phyloP scores from a whole-genome alignment of 2,888 invertebrate genomes.

The Perithous albicinctus region DNA sequence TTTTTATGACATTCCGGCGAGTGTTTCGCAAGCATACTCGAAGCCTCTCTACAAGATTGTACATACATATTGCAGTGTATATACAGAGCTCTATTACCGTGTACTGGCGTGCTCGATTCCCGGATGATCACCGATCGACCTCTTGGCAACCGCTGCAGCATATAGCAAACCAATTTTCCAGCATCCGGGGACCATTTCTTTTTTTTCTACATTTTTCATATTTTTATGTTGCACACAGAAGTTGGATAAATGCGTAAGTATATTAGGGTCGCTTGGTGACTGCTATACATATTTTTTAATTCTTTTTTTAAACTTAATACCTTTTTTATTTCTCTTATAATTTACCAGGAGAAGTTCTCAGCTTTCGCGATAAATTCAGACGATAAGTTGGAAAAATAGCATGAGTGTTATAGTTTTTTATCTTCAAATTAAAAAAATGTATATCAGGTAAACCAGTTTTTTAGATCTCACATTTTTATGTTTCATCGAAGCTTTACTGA shows the following conservation, averaged over 20 bases:
- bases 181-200: background rate
- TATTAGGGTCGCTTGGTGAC: conserved; percentile 28
- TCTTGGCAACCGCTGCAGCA: conserved; percentile 1
- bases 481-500: too few species aligned
- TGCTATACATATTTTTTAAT: conserved; percentile 54
- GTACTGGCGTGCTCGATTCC: conserved; percentile 1
- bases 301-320: conserved; percentile 41
- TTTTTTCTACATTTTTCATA: background rate
- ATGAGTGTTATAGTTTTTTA: too few species aligned
- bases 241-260: conserved; percentile 19
- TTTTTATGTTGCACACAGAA: background rate
- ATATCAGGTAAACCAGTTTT: too few species aligned
- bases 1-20: conserved; percentile 40
- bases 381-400: conserved; percentile 26
- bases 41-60: conserved; percentile 23
- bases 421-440: too few species aligned
- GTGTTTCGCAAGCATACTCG: conserved; percentile 29
- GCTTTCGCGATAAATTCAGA: conserved; percentile 26
- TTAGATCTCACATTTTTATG: too few species aligned
- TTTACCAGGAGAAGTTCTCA: conserved; percentile 22
- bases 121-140: conserved; percentile 7
- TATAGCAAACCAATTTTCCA: background rate
- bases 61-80: conserved; percentile 15
- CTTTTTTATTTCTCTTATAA: conserved; percentile 40
- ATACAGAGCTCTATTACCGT: background rate